Conservation (phyloP, 1,140 invertebrate genomes). For the Glossosoma conforme region DNA sequence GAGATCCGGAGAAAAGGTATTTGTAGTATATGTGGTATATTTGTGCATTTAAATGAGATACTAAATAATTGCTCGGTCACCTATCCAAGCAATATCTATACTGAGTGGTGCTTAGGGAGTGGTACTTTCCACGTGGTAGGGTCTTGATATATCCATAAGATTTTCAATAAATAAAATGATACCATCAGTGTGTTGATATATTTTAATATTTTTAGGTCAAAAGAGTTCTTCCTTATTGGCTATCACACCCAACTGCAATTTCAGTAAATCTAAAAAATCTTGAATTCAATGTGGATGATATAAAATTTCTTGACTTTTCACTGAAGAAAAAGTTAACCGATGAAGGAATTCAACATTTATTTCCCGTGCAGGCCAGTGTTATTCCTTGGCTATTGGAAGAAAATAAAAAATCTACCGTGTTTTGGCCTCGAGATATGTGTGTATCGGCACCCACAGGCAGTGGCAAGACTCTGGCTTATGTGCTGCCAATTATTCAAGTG, state of each 20-base stretch:
- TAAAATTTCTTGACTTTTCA: slow-evolving; percentile 55
- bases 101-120: too few relatives aligned
- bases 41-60: not conserved
- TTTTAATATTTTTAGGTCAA: slow-evolving; percentile 49
- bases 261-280: slow-evolving; percentile 63
- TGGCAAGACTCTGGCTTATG: slow-evolving; percentile 95
- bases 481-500: slow-evolving; percentile 84
- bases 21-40: not conserved
- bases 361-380: slow-evolving; percentile 81
- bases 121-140: not conserved
- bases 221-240: slow-evolving; percentile 80
- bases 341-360: slow-evolving; percentile 75
- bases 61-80: not conserved
- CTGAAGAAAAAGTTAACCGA: slow-evolving; percentile 60
- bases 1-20: too few relatives aligned
- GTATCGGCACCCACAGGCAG: slow-evolving; percentile 96
- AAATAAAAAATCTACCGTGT: slow-evolving; percentile 52
- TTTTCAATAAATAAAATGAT: not conserved
- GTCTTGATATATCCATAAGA: not conserved
- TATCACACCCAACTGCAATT: slow-evolving; percentile 73
- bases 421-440: slow-evolving; percentile 84
- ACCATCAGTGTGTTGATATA: too few relatives aligned
- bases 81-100: too few relatives aligned
- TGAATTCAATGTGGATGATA: slow-evolving; percentile 53
- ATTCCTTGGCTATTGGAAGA: slow-evolving; percentile 75